phyloP scores from a whole-genome alignment of 2,113 vertebrate genomes.

The Anoplopoma fimbria region DNA sequence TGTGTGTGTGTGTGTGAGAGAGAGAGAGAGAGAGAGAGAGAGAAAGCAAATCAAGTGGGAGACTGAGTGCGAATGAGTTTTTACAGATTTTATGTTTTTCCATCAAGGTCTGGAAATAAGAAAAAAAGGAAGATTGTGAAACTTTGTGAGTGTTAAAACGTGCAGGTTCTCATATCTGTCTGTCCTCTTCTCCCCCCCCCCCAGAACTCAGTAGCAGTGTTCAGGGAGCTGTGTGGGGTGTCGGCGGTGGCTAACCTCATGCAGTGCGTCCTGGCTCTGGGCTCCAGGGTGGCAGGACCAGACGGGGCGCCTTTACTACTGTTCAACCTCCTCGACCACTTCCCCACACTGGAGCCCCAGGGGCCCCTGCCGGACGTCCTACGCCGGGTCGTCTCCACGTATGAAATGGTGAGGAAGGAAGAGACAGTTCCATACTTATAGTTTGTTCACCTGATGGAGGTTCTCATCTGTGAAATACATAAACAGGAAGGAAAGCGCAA shows the following conservation, averaged over 20 bases:
- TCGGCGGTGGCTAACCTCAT: slow-evolving; percentile 95
- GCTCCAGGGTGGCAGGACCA: slow-evolving; percentile 88
- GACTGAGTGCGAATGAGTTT: background rate
- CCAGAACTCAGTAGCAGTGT: slow-evolving; percentile 91
- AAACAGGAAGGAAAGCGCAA: slow-evolving; percentile 46
- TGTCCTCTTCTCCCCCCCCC: background rate
- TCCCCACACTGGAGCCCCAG: slow-evolving; percentile 92
- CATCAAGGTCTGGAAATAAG: background rate
- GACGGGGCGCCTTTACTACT: slow-evolving; percentile 89
- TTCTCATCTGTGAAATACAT: slow-evolving; percentile 33
- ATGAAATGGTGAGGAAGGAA: slow-evolving; percentile 88
- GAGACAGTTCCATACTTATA: background rate
- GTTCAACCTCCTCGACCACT: slow-evolving; percentile 90
- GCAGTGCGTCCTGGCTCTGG: slow-evolving; percentile 94
- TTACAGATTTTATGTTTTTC: slow-evolving; percentile 2
- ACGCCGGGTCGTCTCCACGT: slow-evolving; percentile 91
- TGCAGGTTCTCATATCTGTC: background rate
- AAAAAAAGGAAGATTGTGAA: background rate
- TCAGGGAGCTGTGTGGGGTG: slow-evolving; percentile 95
- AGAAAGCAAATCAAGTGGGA: background rate
- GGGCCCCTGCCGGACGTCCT: slow-evolving; percentile 93
- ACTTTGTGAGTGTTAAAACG: background rate
- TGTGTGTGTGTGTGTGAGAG: background rate
- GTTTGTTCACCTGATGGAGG: background rate
- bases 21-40: background rate